Percentiles rank a stretch among this genome's conserved stretches.
phyloP scores from a whole-genome alignment of 2,888 invertebrate genomes.

The Lepidocyrtoides sp. region DNA sequence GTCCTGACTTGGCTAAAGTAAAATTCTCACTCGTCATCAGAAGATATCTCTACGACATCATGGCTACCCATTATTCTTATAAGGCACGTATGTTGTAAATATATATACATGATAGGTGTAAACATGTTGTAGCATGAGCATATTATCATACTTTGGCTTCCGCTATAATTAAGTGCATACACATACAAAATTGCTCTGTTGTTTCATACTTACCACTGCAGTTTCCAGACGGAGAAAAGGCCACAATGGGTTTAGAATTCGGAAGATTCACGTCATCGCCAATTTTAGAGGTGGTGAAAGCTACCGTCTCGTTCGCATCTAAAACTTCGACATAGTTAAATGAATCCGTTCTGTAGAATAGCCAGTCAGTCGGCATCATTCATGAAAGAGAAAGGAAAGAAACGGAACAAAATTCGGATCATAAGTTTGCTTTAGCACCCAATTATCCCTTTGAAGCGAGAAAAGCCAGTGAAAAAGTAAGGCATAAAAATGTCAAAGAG shows the following conservation, averaged over 20 bases:
- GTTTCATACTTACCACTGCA: conserved; percentile 85
- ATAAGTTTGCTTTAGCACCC: conserved; percentile 71
- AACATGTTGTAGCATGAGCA: no score
- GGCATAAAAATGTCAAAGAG: conserved; percentile 72
- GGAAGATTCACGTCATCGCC: conserved; percentile 85
- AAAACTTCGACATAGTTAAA: conserved; percentile 84
- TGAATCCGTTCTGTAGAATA: conserved; percentile 78
- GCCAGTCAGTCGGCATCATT: not conserved
- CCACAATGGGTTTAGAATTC: conserved; percentile 83
- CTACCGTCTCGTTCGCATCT: conserved; percentile 82
- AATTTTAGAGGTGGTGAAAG: conserved; percentile 82
- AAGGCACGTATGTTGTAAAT: no score
- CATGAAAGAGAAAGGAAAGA: not conserved
- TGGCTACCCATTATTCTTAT: not conserved
- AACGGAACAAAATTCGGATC: conserved; percentile 40
- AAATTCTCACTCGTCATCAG: not conserved
- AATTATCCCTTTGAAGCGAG: conserved; percentile 70
- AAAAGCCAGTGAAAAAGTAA: conserved; percentile 60
- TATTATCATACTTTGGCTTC: not conserved
- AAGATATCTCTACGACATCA: no score
- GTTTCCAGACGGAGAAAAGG: conserved; percentile 85
- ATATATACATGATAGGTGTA: no score
- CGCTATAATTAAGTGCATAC: no score
- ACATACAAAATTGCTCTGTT: no score
- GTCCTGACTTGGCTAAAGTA: not conserved